phyloP scores from a whole-genome alignment of 2,113 vertebrate genomes.

The Pangasianodon hypophthalmus region DNA sequence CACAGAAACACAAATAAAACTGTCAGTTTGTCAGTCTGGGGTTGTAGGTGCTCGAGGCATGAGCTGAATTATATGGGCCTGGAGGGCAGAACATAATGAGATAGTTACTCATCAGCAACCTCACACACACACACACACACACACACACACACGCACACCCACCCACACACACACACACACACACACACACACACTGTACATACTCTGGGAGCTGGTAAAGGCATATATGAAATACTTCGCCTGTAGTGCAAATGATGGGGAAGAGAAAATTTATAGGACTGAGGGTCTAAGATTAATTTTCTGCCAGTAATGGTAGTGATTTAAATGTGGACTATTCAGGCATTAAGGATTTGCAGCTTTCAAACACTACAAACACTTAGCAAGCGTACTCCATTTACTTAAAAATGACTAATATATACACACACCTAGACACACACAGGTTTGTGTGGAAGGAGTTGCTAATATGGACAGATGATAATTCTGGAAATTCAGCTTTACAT shows the following conservation, averaged over 20 bases:
- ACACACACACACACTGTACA: not conserved
- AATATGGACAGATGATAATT: not conserved
- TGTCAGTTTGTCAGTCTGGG: constrained; percentile 49
- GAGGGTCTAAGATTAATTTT: constrained; percentile 36
- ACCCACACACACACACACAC: constrained; percentile 2
- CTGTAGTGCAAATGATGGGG: constrained; percentile 15
- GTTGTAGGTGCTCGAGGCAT: constrained; percentile 47
- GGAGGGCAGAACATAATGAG: constrained; percentile 53
- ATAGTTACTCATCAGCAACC: constrained; percentile 44
- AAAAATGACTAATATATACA: constrained; percentile 12
- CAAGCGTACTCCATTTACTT: constrained; percentile 19
- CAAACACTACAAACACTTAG: constrained; percentile 45
- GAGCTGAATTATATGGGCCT: constrained; percentile 50
- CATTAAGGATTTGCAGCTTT: constrained; percentile 45
- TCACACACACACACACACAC: constrained; percentile 14
- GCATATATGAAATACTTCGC: constrained; percentile 32
- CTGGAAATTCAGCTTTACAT: not conserved
- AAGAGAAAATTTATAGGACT: not conserved
- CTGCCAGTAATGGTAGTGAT: constrained; percentile 42
- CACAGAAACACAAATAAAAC: constrained; percentile 37
- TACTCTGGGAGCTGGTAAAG: constrained; percentile 16
- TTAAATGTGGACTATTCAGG: constrained; percentile 43
- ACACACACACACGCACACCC: constrained; percentile 19
- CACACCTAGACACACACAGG: not conserved
- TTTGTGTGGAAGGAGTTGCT: not conserved